Evolutionary conservation across 2,113 vertebrate species (phyloP).

Genomic region (Leuciscus idus): DNA sequence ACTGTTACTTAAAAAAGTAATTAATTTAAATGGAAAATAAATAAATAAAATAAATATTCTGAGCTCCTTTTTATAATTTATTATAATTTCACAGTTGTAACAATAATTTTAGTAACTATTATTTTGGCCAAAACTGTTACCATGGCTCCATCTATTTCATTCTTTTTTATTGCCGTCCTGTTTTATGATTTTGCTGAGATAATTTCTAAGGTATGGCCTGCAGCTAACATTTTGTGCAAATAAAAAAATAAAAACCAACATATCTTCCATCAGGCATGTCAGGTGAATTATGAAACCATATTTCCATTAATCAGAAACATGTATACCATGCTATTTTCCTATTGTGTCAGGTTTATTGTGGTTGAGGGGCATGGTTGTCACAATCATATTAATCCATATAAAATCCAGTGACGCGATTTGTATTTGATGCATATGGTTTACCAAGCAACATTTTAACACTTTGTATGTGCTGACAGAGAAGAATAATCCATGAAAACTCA

Average conservation of each 20-base stretch:
- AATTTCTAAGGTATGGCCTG: slow-evolving; percentile 17
- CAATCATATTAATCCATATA: slow-evolving; percentile 32
- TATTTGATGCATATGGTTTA: slow-evolving; percentile 1
- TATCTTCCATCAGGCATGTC: slow-evolving; percentile 28
- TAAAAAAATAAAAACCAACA: neutral
- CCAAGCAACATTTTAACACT: neutral
- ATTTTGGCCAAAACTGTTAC: neutral
- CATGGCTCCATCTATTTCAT: neutral
- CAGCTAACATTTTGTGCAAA: slow-evolving; percentile 3
- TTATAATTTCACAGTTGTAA: too few species aligned
- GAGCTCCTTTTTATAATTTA: neutral
- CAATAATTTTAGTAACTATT: neutral
- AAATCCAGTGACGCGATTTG: neutral
- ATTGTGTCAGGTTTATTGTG: slow-evolving; percentile 47
- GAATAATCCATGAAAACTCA: neutral
- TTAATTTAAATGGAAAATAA: too few species aligned
- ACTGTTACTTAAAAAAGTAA: too few species aligned
- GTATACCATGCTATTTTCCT: slow-evolving; percentile 16
- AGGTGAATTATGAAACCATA: slow-evolving; percentile 28
- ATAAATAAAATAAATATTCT: neutral
- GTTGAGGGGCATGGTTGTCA: slow-evolving; percentile 35
- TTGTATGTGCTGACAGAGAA: neutral
- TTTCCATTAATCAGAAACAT: slow-evolving; percentile 45
- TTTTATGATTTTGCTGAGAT: slow-evolving; percentile 17
- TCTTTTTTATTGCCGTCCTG: neutral